phyloP scores from a whole-genome alignment of 2,113 vertebrate genomes.

The Crocuta crocuta region DNA sequence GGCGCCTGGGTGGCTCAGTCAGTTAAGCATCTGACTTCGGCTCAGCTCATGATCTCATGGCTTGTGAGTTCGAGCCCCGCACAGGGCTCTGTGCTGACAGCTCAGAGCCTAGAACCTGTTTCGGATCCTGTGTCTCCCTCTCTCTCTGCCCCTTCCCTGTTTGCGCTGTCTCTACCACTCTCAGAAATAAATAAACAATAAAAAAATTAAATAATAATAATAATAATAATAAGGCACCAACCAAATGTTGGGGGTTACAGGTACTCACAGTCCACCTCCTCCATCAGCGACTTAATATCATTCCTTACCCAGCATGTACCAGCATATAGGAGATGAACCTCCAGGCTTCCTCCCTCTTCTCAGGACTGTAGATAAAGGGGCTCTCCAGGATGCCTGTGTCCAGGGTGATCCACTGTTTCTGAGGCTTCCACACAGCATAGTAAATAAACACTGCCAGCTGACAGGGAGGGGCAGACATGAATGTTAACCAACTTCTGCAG shows the following conservation, averaged over 20 bases:
- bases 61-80: too few species aligned
- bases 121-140: too few species aligned
- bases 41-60: too few species aligned
- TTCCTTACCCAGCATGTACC: slow-evolving; percentile 94
- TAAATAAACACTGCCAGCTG: slow-evolving; percentile 94
- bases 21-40: too few species aligned
- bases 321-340: slow-evolving; percentile 96
- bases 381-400: slow-evolving; percentile 90
- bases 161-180: too few species aligned
- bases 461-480: neutral
- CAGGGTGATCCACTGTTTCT: slow-evolving; percentile 94
- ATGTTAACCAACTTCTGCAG: neutral
- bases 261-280: neutral
- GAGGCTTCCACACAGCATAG: slow-evolving; percentile 94
- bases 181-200: too few species aligned
- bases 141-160: too few species aligned
- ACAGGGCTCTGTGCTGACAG: too few species aligned
- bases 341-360: slow-evolving; percentile 91
- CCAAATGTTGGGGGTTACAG: neutral
- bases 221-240: neutral
- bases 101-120: too few species aligned
- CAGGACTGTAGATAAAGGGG: slow-evolving; percentile 90
- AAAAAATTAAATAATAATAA: too few species aligned
- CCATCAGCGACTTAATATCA: neutral
- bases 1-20: too few species aligned